phyloP scores from a whole-genome alignment of 1,140 invertebrate species.

The Pinna nobilis region DNA sequence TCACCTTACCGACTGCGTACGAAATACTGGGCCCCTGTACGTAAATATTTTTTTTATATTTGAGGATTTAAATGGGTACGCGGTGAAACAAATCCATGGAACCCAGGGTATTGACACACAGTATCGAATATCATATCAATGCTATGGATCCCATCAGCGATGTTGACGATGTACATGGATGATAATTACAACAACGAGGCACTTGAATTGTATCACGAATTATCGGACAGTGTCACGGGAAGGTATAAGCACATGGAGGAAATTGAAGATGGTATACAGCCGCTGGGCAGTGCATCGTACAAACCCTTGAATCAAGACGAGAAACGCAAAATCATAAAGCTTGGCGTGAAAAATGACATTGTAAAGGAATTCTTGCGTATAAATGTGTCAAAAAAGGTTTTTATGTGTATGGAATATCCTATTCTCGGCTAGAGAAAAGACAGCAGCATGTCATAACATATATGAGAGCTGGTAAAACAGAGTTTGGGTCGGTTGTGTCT shows the following conservation, averaged over 20 bases:
- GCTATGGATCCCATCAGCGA: constrained; percentile 35
- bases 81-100: constrained; percentile 41
- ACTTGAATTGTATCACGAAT: constrained; percentile 13
- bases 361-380: constrained; percentile 6
- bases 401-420: constrained; percentile 11
- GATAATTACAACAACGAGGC: constrained; percentile 24
- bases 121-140: constrained; percentile 41
- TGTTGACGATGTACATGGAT: constrained; percentile 16
- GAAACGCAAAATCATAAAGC: background rate
- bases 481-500: background rate
- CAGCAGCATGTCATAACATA: constrained; percentile 15
- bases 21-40: constrained; percentile 48
- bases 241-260: constrained; percentile 1
- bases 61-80: constrained; percentile 43
- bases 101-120: constrained; percentile 44
- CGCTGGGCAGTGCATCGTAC: constrained; percentile 18
- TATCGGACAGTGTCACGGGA: background rate
- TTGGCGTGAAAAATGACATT: background rate
- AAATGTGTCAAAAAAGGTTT: background rate
- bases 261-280: constrained; percentile 26
- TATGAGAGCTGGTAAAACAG: too few species aligned
- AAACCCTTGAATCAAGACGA: constrained; percentile 20
- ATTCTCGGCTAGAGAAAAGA: constrained; percentile 26
- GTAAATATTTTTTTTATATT: constrained; percentile 44
- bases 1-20: constrained; percentile 44